Base-by-base conservation (phyloP, 2,888 invertebrate species). In the Baronia brevicornis region DNA sequence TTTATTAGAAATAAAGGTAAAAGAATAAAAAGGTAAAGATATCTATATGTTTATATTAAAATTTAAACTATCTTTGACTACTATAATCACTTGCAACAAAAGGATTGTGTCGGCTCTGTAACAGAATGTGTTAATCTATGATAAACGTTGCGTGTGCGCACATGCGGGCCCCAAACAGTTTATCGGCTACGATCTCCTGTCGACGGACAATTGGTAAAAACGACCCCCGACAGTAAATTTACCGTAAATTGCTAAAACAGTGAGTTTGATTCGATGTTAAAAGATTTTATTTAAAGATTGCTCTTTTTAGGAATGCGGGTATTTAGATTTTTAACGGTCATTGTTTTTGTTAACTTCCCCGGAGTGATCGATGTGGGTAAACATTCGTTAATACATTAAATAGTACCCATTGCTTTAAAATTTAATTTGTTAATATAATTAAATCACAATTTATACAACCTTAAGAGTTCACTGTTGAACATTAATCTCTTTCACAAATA, bases 181-280 rank as follows among this genome's bases (percentile, higher is more conserved):
- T 77, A 78, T 79, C 78, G 54, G 43, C 49, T 43, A 53, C 54
- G 65, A 73, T 75, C 77, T 71, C 36, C 50, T 58, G 63, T 61
- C 62, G 54, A 46, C 67, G 57, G 61, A 62, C 75, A 79, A 80
- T 80, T 79, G 80, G 70, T 78, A 78, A 79, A 77, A 78, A 75
- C 66, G 60, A 44, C 67, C 65, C 67, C 60, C 62, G 60, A 44
- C 65, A 67, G 55, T 68, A 70, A 74, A 74, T 68, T 67, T 59
- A 68, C 56, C 60, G 68, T 77, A 77, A 80, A 79, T 79, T 79
- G 75, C 77, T 74, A 75, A 80, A 79, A 75, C 73, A 58, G 65
- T 60, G 42, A 59, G 60, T 66, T 56, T 71, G 75, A 75, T 74
- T 72, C 71, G 27, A 41, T 44, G 46, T 56, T 75, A 71, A 68